Percentiles rank a stretch among this genome's conserved stretches.
Evolutionary conservation across 2,113 vertebrate genomes (phyloP).

Genomic region (Smithornis capensis): DNA sequence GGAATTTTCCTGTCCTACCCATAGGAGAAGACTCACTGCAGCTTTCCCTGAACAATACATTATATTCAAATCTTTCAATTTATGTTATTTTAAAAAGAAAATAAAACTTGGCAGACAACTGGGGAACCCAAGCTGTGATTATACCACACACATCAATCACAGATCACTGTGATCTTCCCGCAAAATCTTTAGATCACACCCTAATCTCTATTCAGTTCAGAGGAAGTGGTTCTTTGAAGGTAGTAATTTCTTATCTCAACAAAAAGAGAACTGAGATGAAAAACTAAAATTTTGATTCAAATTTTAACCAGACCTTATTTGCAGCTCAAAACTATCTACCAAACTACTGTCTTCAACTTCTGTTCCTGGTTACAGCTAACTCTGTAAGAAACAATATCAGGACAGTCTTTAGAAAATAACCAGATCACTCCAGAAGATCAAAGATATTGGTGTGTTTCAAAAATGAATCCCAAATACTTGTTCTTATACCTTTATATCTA

Average conservation of each 20-base stretch:
- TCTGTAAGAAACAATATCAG: not conserved
- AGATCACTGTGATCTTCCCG: not conserved
- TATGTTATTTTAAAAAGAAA: not conserved
- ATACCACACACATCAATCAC: accelerated
- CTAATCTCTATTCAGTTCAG: not conserved
- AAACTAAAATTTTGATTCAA: not conserved
- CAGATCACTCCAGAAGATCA: not conserved
- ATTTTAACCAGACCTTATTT: not conserved
- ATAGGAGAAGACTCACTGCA: not conserved
- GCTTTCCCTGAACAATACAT: not conserved
- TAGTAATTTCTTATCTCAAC: not conserved
- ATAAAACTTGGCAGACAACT: not conserved
- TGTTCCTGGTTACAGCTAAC: not conserved
- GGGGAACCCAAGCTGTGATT: not conserved
- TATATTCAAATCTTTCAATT: not conserved
- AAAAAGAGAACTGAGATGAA: not conserved
- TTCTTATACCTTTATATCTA: not conserved
- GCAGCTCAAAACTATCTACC: not conserved
- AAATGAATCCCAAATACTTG: not conserved
- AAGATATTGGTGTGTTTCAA: not conserved
- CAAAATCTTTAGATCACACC: not conserved
- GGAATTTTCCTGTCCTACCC: not conserved
- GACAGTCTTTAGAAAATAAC: not conserved
- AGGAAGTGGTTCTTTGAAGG: not conserved
- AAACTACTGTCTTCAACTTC: not conserved